Percentiles rank a stretch among this genome's conserved stretches.
These are phyloP conservation scores for Pimpla rufipes DNA, from an alignment of 2,888 invertebrate genomes.

Conservation along the genomic window DNA sequence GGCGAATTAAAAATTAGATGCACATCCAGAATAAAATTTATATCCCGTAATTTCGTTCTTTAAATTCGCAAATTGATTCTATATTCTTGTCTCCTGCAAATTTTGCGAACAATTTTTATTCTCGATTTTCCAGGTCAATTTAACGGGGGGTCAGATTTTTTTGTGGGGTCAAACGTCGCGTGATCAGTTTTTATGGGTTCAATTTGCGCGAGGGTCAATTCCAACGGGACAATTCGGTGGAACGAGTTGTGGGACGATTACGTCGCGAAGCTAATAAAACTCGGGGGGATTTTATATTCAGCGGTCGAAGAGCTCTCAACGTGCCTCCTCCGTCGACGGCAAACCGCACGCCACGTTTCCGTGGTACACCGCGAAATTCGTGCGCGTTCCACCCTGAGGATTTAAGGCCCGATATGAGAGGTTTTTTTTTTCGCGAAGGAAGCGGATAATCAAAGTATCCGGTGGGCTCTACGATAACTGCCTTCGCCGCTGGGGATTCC, in stretches of 20 bases:
- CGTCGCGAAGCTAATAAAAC: neutral
- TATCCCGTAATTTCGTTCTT: too few species aligned
- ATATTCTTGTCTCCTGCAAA: too few species aligned
- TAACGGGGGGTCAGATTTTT: too few species aligned
- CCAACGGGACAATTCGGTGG: too few species aligned
- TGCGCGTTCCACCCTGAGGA: neutral
- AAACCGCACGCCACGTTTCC: neutral
- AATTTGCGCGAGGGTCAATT: too few species aligned
- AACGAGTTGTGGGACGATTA: neutral
- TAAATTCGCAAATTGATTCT: too few species aligned
- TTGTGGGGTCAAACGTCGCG: too few species aligned
- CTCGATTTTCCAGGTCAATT: too few species aligned
- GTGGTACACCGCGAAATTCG: conserved; percentile 11
- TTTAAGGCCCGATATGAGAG: conserved; percentile 31
- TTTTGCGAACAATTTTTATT: too few species aligned
- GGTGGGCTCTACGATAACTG: conserved; percentile 20
- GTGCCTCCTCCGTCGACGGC: conserved; percentile 17
- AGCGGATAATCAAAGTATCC: neutral
- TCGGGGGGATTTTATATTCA: neutral
- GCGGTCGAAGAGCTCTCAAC: conserved; percentile 1
- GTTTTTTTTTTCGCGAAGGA: conserved; percentile 32
- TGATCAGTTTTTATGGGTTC: too few species aligned
- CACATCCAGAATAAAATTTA: too few species aligned
- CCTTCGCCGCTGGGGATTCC: conserved; percentile 37
- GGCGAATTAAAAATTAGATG: too few species aligned